A percentile compares a stretch with the other conserved stretches of the same genome.
phyloP scores from a whole-genome alignment of 2,888 invertebrate genomes.

The Eupeodes luniger region DNA sequence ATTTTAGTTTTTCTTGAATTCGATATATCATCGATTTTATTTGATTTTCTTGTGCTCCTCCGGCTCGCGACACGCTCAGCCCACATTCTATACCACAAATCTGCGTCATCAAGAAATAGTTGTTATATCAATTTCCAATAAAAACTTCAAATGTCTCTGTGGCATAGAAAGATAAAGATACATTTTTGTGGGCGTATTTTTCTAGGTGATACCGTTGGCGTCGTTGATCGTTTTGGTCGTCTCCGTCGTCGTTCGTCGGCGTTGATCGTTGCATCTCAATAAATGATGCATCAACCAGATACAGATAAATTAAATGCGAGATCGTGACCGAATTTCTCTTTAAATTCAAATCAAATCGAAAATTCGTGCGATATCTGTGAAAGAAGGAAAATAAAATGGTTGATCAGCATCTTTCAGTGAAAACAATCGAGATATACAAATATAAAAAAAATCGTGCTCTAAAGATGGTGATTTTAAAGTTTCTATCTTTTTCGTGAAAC shows the following conservation, averaged over 20 bases:
- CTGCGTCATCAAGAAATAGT: constrained; percentile 15
- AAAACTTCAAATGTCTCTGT: background rate
- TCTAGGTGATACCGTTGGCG: constrained; percentile 21
- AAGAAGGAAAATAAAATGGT: background rate
- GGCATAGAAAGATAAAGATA: background rate
- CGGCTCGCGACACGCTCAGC: background rate
- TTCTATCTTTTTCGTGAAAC: background rate
- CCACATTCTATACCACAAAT: background rate
- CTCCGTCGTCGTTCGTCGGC: too few species aligned
- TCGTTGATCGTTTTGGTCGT: too few species aligned
- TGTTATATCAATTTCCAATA: constrained; percentile 17
- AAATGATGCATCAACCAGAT: constrained; percentile 1
- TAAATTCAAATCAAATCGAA: background rate
- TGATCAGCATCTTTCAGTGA: background rate
- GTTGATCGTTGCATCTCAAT: constrained; percentile 10
- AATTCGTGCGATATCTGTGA: background rate
- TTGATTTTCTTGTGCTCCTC: background rate
- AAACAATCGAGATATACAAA: background rate
- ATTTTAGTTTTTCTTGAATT: too few species aligned
- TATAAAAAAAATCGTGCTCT: background rate
- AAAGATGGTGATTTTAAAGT: background rate
- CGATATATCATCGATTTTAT: background rate
- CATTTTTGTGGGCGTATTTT: constrained; percentile 35
- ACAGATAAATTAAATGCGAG: constrained; percentile 9
- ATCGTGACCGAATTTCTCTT: constrained; percentile 36